phyloP scores from a whole-genome alignment of 2,888 invertebrate species.

The Leptinotarsa rubiginosa region DNA sequence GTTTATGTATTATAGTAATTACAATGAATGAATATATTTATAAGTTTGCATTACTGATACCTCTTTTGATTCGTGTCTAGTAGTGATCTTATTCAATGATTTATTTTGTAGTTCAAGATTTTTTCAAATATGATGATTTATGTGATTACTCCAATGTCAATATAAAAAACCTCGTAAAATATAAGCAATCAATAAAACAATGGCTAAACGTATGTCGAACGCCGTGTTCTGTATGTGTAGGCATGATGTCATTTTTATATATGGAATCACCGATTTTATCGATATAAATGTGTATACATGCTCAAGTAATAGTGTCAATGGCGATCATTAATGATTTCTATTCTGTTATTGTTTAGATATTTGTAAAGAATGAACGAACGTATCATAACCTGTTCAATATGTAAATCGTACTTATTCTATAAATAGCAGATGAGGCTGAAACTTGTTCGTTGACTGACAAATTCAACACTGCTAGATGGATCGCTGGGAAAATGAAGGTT shows the following conservation, averaged over 20 bases:
- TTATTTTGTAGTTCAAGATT: no score
- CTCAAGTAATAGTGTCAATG: constrained; percentile 25
- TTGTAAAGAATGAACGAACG: neutral
- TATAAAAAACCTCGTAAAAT: neutral
- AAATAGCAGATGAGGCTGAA: constrained; percentile 10
- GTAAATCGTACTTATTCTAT: constrained; percentile 9
- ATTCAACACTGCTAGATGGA: no score
- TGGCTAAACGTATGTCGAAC: neutral
- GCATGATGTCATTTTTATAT: constrained; percentile 11
- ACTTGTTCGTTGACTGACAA: neutral
- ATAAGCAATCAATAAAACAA: neutral
- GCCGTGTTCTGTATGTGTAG: neutral
- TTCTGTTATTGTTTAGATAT: constrained; percentile 7
- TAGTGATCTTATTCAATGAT: no score
- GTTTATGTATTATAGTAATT: no score
- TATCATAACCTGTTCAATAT: constrained; percentile 6
- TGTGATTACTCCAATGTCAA: no score
- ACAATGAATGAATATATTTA: no score
- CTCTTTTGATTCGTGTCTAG: no score
- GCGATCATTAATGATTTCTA: constrained; percentile 11
- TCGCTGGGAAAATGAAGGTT: no score
- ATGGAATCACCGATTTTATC: constrained; percentile 5
- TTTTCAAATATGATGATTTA: no score
- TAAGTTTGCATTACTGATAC: no score
- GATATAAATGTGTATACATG: constrained; percentile 1